These are phyloP conservation scores for Rhamnusium bicolor DNA, from an alignment of 2,888 invertebrate species.

Conservation along the genomic window DNA sequence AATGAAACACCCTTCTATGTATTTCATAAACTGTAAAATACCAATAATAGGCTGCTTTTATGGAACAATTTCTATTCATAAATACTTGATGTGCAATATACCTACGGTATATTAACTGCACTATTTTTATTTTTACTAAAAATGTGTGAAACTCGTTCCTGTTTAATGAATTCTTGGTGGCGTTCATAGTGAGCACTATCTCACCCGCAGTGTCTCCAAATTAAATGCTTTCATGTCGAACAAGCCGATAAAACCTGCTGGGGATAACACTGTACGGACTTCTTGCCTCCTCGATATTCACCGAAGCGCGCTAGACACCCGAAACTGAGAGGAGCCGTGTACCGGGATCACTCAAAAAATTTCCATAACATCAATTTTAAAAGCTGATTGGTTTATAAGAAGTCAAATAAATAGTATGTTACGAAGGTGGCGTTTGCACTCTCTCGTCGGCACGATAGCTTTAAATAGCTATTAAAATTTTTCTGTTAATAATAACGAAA, in stretches of 20 bases:
- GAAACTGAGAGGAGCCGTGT: conserved; percentile 22
- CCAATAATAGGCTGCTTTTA: too few relatives aligned
- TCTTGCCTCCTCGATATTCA: conserved; percentile 38
- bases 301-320: conserved; percentile 15
- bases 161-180: conserved; percentile 37
- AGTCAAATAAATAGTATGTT: too few relatives aligned
- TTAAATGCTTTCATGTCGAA: conserved; percentile 61
- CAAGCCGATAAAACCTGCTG: conserved; percentile 54
- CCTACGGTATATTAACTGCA: not conserved
- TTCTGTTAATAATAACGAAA: too few relatives aligned
- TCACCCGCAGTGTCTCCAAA: conserved; percentile 59
- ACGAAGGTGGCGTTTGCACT: too few relatives aligned
- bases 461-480: too few relatives aligned
- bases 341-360: not conserved
- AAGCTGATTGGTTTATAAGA: too few relatives aligned
- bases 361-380: not conserved
- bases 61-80: not conserved
- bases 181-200: conserved; percentile 43
- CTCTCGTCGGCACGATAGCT: too few relatives aligned
- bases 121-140: not conserved
- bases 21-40: too few relatives aligned
- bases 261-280: conserved; percentile 39
- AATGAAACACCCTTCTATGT: too few relatives aligned
- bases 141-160: not conserved
- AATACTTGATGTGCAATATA: not conserved